Base-by-base conservation (phyloP, 2,113 vertebrate species). In the Panthera tigris region DNA sequence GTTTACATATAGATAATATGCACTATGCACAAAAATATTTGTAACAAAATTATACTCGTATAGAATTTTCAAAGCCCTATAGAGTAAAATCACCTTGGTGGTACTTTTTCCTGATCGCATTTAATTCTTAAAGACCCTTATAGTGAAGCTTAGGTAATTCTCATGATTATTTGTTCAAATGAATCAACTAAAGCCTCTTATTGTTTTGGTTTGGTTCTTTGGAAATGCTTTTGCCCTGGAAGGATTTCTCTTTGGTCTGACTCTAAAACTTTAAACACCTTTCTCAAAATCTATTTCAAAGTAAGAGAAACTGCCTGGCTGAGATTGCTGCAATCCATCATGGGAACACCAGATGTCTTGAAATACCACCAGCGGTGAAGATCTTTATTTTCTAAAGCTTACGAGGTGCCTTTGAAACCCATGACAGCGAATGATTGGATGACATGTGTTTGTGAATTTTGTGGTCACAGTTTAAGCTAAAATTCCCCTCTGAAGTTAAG, bases 241-340 rank as follows among this genome's bases (percentile, higher is more conserved):
- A 91, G 29, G 50, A 88, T 71, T 93, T 89, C 41, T 91, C 18
- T 98, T 94, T 78, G 39, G 5, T 71, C 29, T 92, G 21, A 61
- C 33, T 91, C 33, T 45, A 82, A 71, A 96, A 82, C 50, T 78
- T 91, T 76, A 92, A 96, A 83, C 6, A 83, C 39, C 12, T 84
- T 45, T 83, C 31, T 90, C 29, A 85, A 95, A 97, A 92, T 82
- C 18, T 95, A 45, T 76, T 96, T 89, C 69, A 89, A 93, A 94
- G 63, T 76, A 83, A 81, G 33, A 91, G 93, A 91, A 81, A 74
- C 23, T 45, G 1, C 29, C 15, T 80, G 25, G 25, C 31, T 52
- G 83, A 50, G 36, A 94, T 69, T 81, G 57, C 16, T 90, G 9
- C 19, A 71, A 25, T 50, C 57, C 3, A 52, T 69, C 65, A n/a